phyloP scores from a whole-genome alignment of 2,797 vertebrate species.

The Aselliscus stoliczkanus region DNA sequence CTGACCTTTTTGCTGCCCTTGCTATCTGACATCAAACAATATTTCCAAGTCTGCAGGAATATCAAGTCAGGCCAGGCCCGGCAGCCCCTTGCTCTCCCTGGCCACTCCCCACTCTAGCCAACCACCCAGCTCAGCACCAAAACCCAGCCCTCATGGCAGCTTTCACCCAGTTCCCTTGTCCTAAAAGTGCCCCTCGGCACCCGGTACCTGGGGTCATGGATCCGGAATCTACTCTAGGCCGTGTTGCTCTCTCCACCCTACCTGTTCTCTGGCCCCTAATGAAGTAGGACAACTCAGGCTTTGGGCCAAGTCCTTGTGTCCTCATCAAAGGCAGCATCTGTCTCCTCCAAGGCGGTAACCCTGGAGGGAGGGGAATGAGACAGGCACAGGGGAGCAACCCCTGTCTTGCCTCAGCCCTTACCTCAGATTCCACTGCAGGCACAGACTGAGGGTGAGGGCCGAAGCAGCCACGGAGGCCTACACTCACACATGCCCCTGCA shows the following conservation, averaged over 20 bases:
- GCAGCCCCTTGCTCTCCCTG: background rate
- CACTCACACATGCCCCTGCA: background rate
- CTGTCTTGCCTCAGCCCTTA: slow-evolving; percentile 30
- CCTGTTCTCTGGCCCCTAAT: slow-evolving; percentile 72
- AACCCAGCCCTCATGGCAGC: background rate
- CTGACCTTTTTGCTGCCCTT: background rate
- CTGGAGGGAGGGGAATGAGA: slow-evolving; percentile 1
- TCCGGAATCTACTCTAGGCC: slow-evolving; percentile 32
- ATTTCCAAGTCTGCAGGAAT: background rate
- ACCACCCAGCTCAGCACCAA: background rate
- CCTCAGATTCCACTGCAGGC: slow-evolving; percentile 60
- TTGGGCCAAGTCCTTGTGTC: slow-evolving; percentile 74
- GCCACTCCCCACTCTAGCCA: background rate
- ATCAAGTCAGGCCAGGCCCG: background rate
- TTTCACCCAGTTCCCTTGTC: background rate
- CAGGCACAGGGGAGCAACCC: slow-evolving; percentile 41
- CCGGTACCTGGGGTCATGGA: background rate
- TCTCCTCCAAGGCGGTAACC: slow-evolving; percentile 72
- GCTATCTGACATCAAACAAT: background rate
- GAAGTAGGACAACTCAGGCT: slow-evolving; percentile 73
- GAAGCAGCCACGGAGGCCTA: background rate
- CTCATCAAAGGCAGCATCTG: slow-evolving; percentile 79
- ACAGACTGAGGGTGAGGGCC: background rate
- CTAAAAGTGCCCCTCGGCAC: background rate
- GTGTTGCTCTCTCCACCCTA: slow-evolving; percentile 64